phyloP scores from a whole-genome alignment of 2,113 vertebrate genomes.

The Oceanites oceanicus region DNA sequence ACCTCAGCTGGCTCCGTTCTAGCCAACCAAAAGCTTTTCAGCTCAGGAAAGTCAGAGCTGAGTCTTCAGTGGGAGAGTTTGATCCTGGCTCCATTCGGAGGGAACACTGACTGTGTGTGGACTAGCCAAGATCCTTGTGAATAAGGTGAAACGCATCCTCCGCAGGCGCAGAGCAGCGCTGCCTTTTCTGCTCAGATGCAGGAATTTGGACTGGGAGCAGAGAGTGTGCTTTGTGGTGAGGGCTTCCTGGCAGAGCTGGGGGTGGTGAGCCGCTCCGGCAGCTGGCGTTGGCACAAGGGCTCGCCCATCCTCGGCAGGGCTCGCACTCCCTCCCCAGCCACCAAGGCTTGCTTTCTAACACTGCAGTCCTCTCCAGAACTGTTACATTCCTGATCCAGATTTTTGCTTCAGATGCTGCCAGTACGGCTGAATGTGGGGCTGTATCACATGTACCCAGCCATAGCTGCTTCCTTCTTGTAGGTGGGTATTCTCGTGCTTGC shows the following conservation, averaged over 20 bases:
- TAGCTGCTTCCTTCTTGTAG: neutral
- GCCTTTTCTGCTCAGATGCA: rapidly evolving
- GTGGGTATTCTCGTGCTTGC: neutral
- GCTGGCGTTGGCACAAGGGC: too few relatives aligned
- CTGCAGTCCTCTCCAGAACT: neutral
- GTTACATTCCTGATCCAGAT: neutral
- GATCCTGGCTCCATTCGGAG: neutral
- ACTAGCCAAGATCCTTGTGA: neutral
- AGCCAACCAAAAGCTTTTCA: neutral
- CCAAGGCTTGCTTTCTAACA: rapidly evolving
- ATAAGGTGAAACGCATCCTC: neutral
- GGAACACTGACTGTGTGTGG: rapidly evolving
- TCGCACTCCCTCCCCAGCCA: rapidly evolving
- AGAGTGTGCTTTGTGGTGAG: neutral
- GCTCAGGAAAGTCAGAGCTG: neutral
- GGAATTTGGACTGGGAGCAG: neutral
- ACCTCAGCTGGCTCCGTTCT: neutral
- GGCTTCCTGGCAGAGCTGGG: neutral
- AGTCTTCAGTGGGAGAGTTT: neutral
- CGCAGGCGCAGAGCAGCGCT: rapidly evolving
- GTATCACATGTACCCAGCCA: rapidly evolving
- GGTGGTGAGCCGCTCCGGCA: rapidly evolving
- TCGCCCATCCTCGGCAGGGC: rapidly evolving
- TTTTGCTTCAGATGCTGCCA: neutral
- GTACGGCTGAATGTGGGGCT: neutral